Evolutionary conservation across 2,113 vertebrate genomes (phyloP), one percentile per base, ranked within the genome.

Genomic region (Platysternon megacephalum): DNA sequence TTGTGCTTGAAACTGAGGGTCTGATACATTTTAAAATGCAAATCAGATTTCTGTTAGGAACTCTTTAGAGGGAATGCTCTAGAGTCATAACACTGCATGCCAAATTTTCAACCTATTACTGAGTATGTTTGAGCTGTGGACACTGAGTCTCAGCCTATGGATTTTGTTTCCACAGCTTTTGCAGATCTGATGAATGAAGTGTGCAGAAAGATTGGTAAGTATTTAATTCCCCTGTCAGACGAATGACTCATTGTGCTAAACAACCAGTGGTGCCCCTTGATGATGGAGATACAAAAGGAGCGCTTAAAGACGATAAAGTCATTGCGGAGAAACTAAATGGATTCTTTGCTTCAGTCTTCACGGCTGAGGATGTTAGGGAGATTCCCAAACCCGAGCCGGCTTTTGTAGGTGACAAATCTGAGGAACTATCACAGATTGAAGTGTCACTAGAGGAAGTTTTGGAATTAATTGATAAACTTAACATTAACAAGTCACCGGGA

Each of bases 131-230:
- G 65, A 96, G 51, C 86, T 93, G 82, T 74, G 87, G 79, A 92
- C 93, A 86, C 35, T 97, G 79, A 97, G 82, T 9, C 85, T 97
- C 88, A 97, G 79, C 89, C 88, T 98, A 11, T 95, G 88, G 91
- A 88, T 95, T 91, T 96, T 97, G 72, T 97, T 86, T 98, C 97
- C 90, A 94, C 95, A 99, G 99, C 98, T 97, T 99, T 99, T 98
- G 99, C 99, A 97, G 99, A 99, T 85, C 98, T 99, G 98, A 99
- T 99, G 99, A 99, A 98, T 93, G 98, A 99, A 98, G 99, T 99
- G 79, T 99, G 99, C 98, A 99, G 97, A 97, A 98, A 96, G 93
- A 99, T 99, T 88, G 99, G 99, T 99, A 98, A 99, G 99, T 96
- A 96, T 93, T 90, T 92, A 85, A 65, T 89, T 82, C 84, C 80